Percentiles rank a stretch among this genome's conserved stretches.
Conservation (phyloP, 2,888 invertebrate genomes). For the Teleogryllus oceanicus region DNA sequence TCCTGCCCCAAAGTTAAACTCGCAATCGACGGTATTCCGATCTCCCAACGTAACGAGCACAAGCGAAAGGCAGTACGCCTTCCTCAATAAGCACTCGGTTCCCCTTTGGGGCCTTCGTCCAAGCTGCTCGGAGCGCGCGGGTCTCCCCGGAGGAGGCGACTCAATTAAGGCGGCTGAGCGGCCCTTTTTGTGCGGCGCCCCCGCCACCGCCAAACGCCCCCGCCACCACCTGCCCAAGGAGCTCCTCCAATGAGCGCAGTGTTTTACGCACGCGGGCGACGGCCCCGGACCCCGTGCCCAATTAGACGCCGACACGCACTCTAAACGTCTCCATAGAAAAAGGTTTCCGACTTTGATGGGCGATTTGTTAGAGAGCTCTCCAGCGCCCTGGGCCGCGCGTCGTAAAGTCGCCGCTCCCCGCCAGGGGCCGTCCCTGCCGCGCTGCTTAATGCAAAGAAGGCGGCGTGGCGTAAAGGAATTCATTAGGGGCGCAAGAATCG, state of each 20-base stretch:
- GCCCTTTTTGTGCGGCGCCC: no score
- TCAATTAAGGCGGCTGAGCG: not conserved
- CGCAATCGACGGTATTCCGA: no score
- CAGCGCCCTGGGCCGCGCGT: not conserved
- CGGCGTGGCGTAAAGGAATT: not conserved
- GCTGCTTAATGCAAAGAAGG: not conserved
- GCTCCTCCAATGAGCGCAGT: no score
- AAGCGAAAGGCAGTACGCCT: no score
- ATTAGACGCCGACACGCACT: not conserved
- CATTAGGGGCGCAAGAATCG: not conserved
- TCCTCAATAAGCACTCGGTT: no score
- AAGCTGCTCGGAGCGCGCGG: no score
- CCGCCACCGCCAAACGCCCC: no score
- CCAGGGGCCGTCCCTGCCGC: not conserved
- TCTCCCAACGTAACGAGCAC: no score
- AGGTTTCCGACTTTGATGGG: conserved; percentile 18
- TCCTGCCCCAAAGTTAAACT: no score
- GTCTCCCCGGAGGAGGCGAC: not conserved
- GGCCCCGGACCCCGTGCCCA: not conserved
- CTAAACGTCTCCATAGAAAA: conserved; percentile 2
- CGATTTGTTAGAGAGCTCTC: not conserved
- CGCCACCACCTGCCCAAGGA: no score
- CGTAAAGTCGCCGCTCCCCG: not conserved
- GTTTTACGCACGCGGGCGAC: no score
- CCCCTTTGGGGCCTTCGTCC: no score